Conservation (phyloP, 2,113 vertebrate species). For the Pyxicephalus adspersus region DNA sequence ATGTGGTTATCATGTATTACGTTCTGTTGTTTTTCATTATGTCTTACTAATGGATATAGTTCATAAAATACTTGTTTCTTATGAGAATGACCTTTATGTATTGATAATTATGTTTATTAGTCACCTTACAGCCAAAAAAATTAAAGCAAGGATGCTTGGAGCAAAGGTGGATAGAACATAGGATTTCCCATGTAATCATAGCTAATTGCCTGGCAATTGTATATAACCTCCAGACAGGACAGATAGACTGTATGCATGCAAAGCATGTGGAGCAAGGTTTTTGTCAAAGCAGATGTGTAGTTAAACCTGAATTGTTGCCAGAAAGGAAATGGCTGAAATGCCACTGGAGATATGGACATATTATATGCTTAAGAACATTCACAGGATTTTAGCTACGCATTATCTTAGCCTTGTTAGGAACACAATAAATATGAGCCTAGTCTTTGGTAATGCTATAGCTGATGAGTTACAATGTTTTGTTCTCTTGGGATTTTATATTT, state of each 20-base stretch:
- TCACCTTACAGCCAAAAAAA: neutral
- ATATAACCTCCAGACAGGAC: slow-evolving; percentile 34
- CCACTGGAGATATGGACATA: neutral
- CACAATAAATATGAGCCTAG: too few relatives aligned
- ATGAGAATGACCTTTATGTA: neutral
- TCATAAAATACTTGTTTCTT: neutral
- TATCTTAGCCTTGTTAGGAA: too few relatives aligned
- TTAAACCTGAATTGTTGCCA: slow-evolving; percentile 31
- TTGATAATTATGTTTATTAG: neutral
- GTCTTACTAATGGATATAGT: neutral
- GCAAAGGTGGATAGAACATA: slow-evolving; percentile 38
- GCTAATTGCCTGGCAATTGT: slow-evolving; percentile 45
- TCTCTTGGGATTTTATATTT: too few relatives aligned
- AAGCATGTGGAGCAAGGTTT: slow-evolving; percentile 35
- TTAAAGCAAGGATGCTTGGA: slow-evolving; percentile 14
- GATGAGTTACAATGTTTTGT: too few relatives aligned
- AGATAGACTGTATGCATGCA: slow-evolving; percentile 19
- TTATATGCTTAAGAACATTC: too few relatives aligned
- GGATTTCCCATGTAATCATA: slow-evolving; percentile 35
- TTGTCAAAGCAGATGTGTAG: slow-evolving; percentile 38
- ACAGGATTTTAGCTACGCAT: too few relatives aligned
- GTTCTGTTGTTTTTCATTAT: neutral
- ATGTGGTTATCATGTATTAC: neutral
- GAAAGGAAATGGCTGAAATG: slow-evolving; percentile 6
- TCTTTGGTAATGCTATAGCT: too few relatives aligned